A percentile compares a stretch with the other conserved stretches of the same genome.
These are phyloP conservation scores for Amphipyra tragopoginis DNA, from an alignment of 2,888 invertebrate genomes.

Conservation along the genomic window DNA sequence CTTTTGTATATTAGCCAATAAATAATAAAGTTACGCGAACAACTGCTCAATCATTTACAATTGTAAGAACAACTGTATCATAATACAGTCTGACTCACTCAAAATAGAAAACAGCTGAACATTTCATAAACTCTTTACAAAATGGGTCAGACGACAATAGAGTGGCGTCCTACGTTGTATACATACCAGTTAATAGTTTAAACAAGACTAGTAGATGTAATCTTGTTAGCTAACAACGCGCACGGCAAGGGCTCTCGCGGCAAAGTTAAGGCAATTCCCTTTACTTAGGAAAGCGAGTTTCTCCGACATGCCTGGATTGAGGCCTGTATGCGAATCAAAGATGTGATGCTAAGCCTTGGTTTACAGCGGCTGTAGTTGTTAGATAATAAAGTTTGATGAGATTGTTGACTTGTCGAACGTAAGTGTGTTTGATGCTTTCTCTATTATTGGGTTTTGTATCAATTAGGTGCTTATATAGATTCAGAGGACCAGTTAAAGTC, in stretches of 20 bases:
- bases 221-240: slow-evolving; percentile 84
- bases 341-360: background rate
- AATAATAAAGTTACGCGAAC: background rate
- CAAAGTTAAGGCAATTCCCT: slow-evolving; percentile 81
- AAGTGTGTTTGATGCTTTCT: no score
- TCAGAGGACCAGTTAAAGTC: no score
- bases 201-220: slow-evolving; percentile 77
- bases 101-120: slow-evolving; percentile 20
- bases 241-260: slow-evolving; percentile 73
- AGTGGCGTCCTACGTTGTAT: slow-evolving; percentile 50
- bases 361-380: no score
- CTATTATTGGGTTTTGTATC: no score
- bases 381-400: no score
- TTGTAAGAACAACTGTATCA: no score
- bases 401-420: no score
- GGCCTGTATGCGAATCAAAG: slow-evolving; percentile 18
- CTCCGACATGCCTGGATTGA: slow-evolving; percentile 22
- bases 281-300: slow-evolving; percentile 71
- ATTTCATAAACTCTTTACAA: slow-evolving; percentile 20
- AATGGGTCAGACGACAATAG: slow-evolving; percentile 52
- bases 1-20: no score
- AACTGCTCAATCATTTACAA: no score
- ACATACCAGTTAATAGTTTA: slow-evolving; percentile 78
- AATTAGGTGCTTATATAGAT: no score
- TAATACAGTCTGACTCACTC: background rate